A percentile compares a stretch with the other conserved stretches of the same genome.
phyloP scores from a whole-genome alignment of 2,113 vertebrate genomes.

The Osmerus eperlanus region DNA sequence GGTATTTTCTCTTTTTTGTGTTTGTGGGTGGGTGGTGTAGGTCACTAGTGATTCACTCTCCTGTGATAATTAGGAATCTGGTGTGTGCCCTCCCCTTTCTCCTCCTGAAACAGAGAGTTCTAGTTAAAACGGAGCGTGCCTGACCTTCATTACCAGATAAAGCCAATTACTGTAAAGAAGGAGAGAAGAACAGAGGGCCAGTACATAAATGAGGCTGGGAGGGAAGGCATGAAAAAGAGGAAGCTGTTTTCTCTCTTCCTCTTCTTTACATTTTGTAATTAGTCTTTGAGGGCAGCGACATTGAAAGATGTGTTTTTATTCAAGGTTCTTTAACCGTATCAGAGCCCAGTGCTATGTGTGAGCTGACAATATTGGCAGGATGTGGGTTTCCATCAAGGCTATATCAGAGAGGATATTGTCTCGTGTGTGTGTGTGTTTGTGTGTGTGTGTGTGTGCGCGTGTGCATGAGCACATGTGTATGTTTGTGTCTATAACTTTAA shows the following conservation, averaged over 20 bases:
- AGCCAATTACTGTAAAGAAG: conserved; percentile 58
- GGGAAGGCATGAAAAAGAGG: conserved; percentile 16
- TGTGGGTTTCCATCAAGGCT: too few species aligned
- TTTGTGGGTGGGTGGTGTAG: conserved; percentile 14
- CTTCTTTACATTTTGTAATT: conserved; percentile 34
- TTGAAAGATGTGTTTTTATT: conserved; percentile 9
- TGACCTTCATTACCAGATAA: conserved; percentile 67
- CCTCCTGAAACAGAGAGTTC: conserved; percentile 26
- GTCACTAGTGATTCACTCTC: conserved; percentile 40
- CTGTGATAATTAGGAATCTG: conserved; percentile 65
- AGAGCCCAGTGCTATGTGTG: background rate
- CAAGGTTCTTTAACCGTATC: background rate
- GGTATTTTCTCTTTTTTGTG: conserved; percentile 39
- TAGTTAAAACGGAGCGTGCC: conserved; percentile 43
- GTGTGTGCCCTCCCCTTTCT: conserved; percentile 22
- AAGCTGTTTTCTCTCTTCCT: conserved; percentile 3
- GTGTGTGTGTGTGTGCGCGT: background rate
- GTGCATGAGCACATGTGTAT: conserved; percentile 6
- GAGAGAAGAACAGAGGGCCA: conserved; percentile 8
- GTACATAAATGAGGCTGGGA: conserved; percentile 1
- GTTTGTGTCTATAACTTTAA: background rate
- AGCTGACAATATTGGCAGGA: too few species aligned
- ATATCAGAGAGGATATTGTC: background rate
- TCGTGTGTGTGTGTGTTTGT: background rate
- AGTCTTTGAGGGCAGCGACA: conserved; percentile 6